phyloP scores from a whole-genome alignment of 2,888 invertebrate genomes.

The Lycia hirtaria region DNA sequence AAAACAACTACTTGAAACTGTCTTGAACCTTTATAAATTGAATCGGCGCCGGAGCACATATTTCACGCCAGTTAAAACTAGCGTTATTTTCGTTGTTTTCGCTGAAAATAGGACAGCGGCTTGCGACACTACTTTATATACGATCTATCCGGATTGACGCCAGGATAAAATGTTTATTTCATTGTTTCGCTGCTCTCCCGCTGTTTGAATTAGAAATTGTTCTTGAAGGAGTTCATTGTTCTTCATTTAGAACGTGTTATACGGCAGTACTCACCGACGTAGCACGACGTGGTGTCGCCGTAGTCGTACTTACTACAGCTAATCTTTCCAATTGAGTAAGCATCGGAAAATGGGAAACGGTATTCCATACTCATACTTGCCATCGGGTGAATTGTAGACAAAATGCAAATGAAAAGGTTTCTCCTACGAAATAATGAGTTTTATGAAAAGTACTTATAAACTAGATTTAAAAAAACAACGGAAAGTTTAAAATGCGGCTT shows the following conservation, averaged over 20 bases:
- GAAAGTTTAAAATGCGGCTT: too few relatives aligned
- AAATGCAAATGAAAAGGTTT: too few relatives aligned
- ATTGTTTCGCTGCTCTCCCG: neutral
- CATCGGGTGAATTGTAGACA: too few relatives aligned
- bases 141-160: conserved; percentile 3
- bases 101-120: conserved; percentile 17
- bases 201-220: conserved; percentile 9
- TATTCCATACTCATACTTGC: too few relatives aligned
- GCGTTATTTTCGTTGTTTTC: conserved; percentile 11
- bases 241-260: neutral
- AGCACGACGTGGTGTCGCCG: too few relatives aligned
- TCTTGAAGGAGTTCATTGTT: neutral
- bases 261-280: neutral
- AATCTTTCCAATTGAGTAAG: too few relatives aligned
- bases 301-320: too few relatives aligned
- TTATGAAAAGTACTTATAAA: too few relatives aligned
- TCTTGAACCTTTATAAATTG: neutral
- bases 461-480: too few relatives aligned
- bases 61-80: conserved; percentile 13
- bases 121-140: conserved; percentile 12
- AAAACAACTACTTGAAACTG: too few relatives aligned
- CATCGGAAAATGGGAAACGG: too few relatives aligned
- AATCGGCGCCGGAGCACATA: conserved; percentile 3
- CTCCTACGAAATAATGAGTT: too few relatives aligned
- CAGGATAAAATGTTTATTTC: conserved; percentile 14